Conservation (phyloP, 2,888 invertebrate species). For the Carabus problematicus region DNA sequence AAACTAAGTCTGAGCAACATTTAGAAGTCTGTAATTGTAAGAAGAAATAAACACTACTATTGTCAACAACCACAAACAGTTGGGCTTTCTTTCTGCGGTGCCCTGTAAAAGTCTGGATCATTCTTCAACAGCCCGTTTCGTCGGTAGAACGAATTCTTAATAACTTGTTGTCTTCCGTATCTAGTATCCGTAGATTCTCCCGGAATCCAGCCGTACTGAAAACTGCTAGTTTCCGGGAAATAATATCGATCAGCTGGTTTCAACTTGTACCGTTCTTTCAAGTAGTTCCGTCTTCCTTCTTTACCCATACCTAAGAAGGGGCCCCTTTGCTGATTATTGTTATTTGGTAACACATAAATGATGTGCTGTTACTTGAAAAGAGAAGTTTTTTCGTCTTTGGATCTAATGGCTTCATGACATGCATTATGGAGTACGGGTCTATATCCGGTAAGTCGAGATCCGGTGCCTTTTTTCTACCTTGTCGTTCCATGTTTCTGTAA, state of each 20-base stretch:
- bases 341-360: too few species aligned
- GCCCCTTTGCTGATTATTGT: too few species aligned
- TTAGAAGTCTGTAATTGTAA: too few species aligned
- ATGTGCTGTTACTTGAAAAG: slow-evolving; percentile 60
- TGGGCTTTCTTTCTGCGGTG: slow-evolving; percentile 59
- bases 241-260: slow-evolving; percentile 66
- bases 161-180: slow-evolving; percentile 62
- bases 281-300: slow-evolving; percentile 61
- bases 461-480: slow-evolving; percentile 44
- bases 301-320: slow-evolving; percentile 55
- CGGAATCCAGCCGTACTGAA: slow-evolving; percentile 69
- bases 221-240: slow-evolving; percentile 62
- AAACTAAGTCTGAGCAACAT: too few species aligned
- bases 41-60: too few species aligned
- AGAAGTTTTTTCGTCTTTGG: slow-evolving; percentile 59
- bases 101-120: slow-evolving; percentile 65
- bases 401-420: slow-evolving; percentile 64
- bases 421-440: slow-evolving; percentile 46
- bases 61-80: slow-evolving; percentile 52
- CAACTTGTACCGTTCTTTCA: slow-evolving; percentile 61
- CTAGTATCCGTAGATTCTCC: slow-evolving; percentile 53
- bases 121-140: slow-evolving; percentile 62
- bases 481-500: slow-evolving; percentile 44
- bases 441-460: slow-evolving; percentile 45
- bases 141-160: slow-evolving; percentile 66